phyloP scores from a whole-genome alignment of 2,113 vertebrate genomes.

The Hemibagrus wyckioides region DNA sequence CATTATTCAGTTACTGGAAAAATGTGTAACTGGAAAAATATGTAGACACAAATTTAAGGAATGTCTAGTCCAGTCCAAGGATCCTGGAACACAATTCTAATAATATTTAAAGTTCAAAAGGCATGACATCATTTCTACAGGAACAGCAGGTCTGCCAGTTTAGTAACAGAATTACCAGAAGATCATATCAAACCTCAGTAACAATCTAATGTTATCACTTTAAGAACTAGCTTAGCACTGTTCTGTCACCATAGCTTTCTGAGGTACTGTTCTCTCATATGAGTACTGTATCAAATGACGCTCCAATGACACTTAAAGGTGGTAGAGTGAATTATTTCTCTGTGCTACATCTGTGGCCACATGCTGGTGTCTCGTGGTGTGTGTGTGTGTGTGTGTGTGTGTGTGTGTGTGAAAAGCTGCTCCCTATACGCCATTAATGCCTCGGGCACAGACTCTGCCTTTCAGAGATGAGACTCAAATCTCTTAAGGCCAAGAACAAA shows the following conservation, averaged over 20 bases:
- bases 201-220: constrained; percentile 8
- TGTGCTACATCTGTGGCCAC: constrained; percentile 6
- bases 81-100: background rate
- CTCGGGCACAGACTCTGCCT: background rate
- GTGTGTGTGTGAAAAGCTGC: constrained; percentile 34
- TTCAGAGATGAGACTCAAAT: background rate
- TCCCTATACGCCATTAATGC: background rate
- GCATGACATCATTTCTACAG: constrained; percentile 22
- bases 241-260: background rate
- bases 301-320: constrained; percentile 20
- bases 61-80: background rate
- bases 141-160: constrained; percentile 3
- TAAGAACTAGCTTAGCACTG: background rate
- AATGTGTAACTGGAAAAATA: background rate
- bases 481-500: constrained; percentile 38
- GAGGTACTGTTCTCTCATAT: background rate
- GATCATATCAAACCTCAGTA: constrained; percentile 37
- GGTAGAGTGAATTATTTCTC: constrained; percentile 33
- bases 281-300: constrained; percentile 8
- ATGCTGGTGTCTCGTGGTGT: constrained; percentile 6
- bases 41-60: background rate
- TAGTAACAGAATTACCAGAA: constrained; percentile 1
- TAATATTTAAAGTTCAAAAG: background rate
- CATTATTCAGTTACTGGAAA: background rate
- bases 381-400: constrained; percentile 10